phyloP scores from a whole-genome alignment of 2,797 vertebrate species.

The Lagothrix lagotricha region DNA sequence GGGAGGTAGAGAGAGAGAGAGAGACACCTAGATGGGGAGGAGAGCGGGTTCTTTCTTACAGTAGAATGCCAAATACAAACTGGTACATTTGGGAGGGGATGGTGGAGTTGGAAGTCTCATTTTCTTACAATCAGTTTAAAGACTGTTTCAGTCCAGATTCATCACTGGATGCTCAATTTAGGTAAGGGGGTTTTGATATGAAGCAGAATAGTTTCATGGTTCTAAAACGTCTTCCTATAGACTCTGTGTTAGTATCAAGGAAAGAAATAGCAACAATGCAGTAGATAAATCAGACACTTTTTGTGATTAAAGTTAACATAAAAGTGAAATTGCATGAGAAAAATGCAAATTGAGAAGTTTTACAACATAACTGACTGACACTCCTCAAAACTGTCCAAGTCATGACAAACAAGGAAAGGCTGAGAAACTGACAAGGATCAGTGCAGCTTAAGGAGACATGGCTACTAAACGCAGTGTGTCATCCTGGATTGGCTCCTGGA shows the following conservation, averaged over 20 bases:
- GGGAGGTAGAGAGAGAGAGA: accelerated
- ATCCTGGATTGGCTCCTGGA: neutral
- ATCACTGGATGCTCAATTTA: neutral
- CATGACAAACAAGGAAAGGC: neutral
- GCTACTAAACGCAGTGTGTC: no score
- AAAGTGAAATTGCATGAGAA: neutral
- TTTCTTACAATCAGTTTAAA: neutral
- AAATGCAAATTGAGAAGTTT: neutral
- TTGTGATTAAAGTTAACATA: neutral
- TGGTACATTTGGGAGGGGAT: neutral
- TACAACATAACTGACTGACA: neutral
- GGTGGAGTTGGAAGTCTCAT: neutral
- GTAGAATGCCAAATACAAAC: neutral
- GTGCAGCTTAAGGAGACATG: neutral
- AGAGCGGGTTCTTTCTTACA: neutral
- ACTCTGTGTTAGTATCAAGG: neutral
- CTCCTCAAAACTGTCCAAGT: neutral
- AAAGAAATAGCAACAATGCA: neutral
- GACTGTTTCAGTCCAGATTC: neutral
- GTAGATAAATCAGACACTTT: neutral
- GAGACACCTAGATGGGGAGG: accelerated
- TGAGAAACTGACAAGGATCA: neutral
- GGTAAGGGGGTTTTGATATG: neutral
- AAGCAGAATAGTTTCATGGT: neutral
- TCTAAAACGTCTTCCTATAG: neutral